Evolutionary conservation across 2,113 vertebrate species (phyloP).

Genomic region (Paratilapia polleni): DNA sequence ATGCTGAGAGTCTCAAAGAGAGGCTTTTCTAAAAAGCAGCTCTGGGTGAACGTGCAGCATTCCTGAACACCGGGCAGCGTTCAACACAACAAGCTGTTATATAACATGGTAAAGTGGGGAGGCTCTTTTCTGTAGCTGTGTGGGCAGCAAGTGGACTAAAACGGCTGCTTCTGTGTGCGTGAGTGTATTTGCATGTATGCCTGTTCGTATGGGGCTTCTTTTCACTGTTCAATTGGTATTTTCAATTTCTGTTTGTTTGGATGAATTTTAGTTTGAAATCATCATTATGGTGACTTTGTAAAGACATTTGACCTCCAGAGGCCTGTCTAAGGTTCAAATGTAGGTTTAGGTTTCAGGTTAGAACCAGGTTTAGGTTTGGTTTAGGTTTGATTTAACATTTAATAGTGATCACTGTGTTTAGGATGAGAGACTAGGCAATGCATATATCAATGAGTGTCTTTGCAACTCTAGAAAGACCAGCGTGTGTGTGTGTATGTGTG

Average conservation of each 20-base stretch:
- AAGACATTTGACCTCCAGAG: fast-evolving
- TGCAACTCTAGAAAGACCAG: not conserved
- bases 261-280: not conserved
- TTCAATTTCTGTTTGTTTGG: not conserved
- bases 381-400: not conserved
- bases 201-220: not conserved
- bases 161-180: not conserved
- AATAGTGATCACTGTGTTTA: fast-evolving
- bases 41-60: not conserved
- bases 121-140: constrained; percentile 30
- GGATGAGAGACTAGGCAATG: not conserved
- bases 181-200: not conserved
- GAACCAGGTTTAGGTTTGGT: not conserved
- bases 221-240: not conserved
- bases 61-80: constrained; percentile 18
- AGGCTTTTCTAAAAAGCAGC: constrained; percentile 7
- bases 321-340: not conserved
- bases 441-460: not conserved
- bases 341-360: not conserved
- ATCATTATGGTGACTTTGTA: no score
- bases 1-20: not conserved
- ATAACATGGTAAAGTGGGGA: constrained; percentile 7
- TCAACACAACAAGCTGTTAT: constrained; percentile 50
- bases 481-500: not conserved
- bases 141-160: not conserved